Base-by-base conservation (phyloP, 2,113 vertebrate genomes). In the Syrmaticus mikado region DNA sequence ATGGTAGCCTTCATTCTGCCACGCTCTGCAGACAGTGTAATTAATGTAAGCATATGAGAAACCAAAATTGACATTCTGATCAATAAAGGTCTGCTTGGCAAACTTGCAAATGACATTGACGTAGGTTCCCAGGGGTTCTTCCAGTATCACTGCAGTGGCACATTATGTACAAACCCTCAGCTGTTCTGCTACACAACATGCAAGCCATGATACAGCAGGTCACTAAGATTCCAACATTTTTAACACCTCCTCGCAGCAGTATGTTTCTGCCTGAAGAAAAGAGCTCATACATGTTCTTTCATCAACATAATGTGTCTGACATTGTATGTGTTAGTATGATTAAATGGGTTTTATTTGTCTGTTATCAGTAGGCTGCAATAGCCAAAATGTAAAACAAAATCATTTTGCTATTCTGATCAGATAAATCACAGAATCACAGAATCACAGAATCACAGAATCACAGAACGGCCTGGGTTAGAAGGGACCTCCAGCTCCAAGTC, bases 21-120 rank as follows among this genome's bases (percentile, higher is more conserved):
- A 86, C 79, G 74, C 34, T 92, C 46, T 43, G 45, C 73, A 93
- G 89, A 83, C 85, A 88, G 17, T 24, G 60, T 92, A 89, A 89
- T 96, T 94, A 96, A 96, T 64, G 93, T 67, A 72, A 90, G 87
- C 22, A 3, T 81, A 81, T 53, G 78, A 94, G 81, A 93, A 76
- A 80, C 75, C 1, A 6, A 85, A 94, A 95, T 76, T 94, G 95
- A 78, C 91, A 66, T 87, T 73, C 72, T 67, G 80, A 96, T 96
- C 94, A 93, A 96, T 94, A 96, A 90, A 95, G 30, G 38, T 65
- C 85, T 87, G 61, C 91, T 92, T 86, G 77, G 75, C 78, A 90
- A 92, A 90, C 85, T 55, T 89, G 82, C 78, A 89, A 82, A 95
- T 0, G 61, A 76, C 95, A 87, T 36, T 92, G 72, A 85, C 81